Evolutionary conservation across 2,888 invertebrate species (phyloP).

Genomic region (Portevinia maculata): DNA sequence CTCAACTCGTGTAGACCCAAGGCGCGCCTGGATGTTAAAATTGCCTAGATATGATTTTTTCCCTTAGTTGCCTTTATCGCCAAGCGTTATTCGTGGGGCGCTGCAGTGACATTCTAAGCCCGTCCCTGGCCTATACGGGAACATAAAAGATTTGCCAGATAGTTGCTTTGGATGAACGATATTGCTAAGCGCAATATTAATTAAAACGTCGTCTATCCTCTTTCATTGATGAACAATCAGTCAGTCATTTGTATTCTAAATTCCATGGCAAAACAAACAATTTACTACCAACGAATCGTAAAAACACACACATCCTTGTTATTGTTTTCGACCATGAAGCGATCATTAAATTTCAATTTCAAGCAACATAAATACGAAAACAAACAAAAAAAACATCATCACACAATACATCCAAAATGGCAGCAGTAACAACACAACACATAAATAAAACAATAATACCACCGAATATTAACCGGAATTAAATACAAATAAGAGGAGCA

Average conservation of each 20-base stretch:
- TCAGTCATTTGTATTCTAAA: neutral
- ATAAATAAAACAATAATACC: slow-evolving; percentile 37
- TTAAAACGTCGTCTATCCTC: neutral
- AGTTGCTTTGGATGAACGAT: no score
- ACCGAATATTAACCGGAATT: slow-evolving; percentile 38
- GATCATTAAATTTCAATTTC: slow-evolving; percentile 36
- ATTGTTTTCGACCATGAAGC: neutral
- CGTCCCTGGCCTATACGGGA: no score
- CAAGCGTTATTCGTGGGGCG: no score
- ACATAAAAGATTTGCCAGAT: no score
- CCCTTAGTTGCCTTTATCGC: no score
- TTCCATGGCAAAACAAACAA: neutral
- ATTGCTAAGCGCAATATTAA: no score
- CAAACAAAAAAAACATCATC: slow-evolving; percentile 5
- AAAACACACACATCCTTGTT: slow-evolving; percentile 3
- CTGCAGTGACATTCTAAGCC: no score
- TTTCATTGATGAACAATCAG: no score
- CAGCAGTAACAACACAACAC: neutral
- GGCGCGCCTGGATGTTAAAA: no score
- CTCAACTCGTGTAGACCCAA: no score
- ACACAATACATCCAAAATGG: neutral
- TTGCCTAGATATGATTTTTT: no score
- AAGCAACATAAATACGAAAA: slow-evolving; percentile 12
- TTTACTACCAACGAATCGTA: slow-evolving; percentile 5
- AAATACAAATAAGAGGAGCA: slow-evolving; percentile 17